A percentile compares a stretch with the other conserved stretches of the same genome.
phyloP scores from a whole-genome alignment of 1,140 invertebrate genomes.

The Trachelipus rathkii region DNA sequence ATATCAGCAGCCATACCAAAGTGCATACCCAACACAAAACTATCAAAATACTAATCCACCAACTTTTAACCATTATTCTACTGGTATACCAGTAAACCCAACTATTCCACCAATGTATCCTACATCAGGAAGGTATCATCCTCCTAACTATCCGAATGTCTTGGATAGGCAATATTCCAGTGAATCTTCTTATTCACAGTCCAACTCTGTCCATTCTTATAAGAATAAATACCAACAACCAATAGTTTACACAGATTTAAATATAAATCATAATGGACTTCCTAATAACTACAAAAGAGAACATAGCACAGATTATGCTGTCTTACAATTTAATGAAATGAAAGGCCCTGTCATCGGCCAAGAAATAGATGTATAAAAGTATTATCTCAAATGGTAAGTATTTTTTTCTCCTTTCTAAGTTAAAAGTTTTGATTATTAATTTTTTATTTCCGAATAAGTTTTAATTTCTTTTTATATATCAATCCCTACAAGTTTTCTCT shows the following conservation, averaged over 20 bases:
- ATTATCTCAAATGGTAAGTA: background rate
- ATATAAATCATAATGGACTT: slow-evolving; percentile 43
- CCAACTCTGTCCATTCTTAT: slow-evolving; percentile 35
- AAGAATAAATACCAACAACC: slow-evolving; percentile 39
- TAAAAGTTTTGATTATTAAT: background rate
- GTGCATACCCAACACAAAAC: slow-evolving; percentile 10
- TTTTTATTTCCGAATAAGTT: too few relatives aligned
- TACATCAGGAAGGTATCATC: background rate
- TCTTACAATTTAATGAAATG: slow-evolving; percentile 66
- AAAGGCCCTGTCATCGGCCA: slow-evolving; percentile 57
- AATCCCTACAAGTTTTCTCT: too few relatives aligned
- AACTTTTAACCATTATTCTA: slow-evolving; percentile 24
- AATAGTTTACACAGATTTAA: slow-evolving; percentile 49
- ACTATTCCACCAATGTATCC: slow-evolving; percentile 31
- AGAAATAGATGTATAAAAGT: slow-evolving; percentile 68
- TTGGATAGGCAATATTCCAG: slow-evolving; percentile 32
- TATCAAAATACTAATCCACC: slow-evolving; percentile 34
- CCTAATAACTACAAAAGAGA: slow-evolving; percentile 37
- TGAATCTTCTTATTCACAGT: slow-evolving; percentile 36
- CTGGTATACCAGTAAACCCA: slow-evolving; percentile 34
- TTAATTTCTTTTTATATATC: too few relatives aligned
- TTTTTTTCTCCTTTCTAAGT: background rate
- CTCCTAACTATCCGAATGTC: slow-evolving; percentile 22
- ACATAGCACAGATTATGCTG: slow-evolving; percentile 62
- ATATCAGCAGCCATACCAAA: slow-evolving; percentile 35